Base-by-base conservation (phyloP, 1,140 invertebrate genomes). In the Drosophila takahashii region DNA sequence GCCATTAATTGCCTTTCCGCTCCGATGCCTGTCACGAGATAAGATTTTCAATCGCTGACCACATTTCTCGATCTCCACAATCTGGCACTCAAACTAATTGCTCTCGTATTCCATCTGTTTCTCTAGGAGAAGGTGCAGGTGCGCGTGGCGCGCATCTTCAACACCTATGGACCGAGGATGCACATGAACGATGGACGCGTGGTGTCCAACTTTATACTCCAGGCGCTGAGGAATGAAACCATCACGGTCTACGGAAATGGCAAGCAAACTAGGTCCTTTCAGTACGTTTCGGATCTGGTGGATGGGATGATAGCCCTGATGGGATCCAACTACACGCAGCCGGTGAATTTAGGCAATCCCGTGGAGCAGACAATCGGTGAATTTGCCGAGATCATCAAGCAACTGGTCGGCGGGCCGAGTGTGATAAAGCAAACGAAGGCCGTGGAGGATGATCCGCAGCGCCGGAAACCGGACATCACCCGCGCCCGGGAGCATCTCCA, bases 131-230 rank as follows among this genome's bases (percentile, higher is more conserved):
- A 97, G 45, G 96, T 99, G 8, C 94, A 97, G 57, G 98, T 99
- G 4, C 93, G 98, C 69, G 98, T 99, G 26, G 99, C 99, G 0
- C 94, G 99, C 73, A 99, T 99, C 77, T 99, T 99, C 91, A 99
- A 99, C 92, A 99, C 99, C 0, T 99, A 98, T 92, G 99, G 99
- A n/a, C 99, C 99, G 0, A 93, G 99, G 90, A 99, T 99, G 99
- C 98, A 99, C 90, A 98, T 99, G 94, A 98, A 99, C 87, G 99
- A 99, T 93, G 99, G 99, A 5, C 93, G 99, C 42, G 99, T 99
- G 3, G 99, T 99, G 0, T 99, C 98, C 11, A 99, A 99, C 93
- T 99, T 99, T 90, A 98, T 99, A 73, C 94, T 99, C 47, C 99
- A 99, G 93, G 97, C 98, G 7, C 93, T 99, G 51, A 96, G 98